Conservation (phyloP, 1,140 invertebrate genomes). For the Heliconius nattereri region DNA sequence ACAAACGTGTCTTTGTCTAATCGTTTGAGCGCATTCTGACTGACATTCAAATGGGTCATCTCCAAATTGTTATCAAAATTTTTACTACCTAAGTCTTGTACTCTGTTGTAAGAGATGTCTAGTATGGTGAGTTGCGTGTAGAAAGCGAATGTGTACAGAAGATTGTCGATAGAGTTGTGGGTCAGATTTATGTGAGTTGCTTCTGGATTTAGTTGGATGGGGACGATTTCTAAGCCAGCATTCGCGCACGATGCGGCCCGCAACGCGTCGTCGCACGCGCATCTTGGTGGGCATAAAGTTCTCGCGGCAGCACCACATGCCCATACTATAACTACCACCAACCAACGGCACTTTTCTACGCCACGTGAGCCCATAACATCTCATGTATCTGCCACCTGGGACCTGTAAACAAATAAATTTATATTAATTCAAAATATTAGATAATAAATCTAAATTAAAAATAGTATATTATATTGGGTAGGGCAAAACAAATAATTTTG, state of each 20-base stretch:
- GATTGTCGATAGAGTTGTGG: constrained; percentile 86
- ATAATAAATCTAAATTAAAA: background rate
- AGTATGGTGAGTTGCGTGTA: constrained; percentile 90
- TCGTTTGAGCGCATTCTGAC: constrained; percentile 86
- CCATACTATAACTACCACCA: constrained; percentile 72
- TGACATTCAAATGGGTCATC: constrained; percentile 88
- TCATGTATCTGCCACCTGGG: constrained; percentile 69
- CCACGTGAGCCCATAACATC: constrained; percentile 79
- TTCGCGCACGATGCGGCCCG: constrained; percentile 88
- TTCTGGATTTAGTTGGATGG: constrained; percentile 93
- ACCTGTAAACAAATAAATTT: constrained; percentile 61
- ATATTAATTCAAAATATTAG: background rate
- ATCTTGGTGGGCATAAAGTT: constrained; percentile 89
- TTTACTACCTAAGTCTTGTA: constrained; percentile 87
- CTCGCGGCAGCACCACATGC: constrained; percentile 68
- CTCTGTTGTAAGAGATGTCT: constrained; percentile 90
- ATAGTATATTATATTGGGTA: no score
- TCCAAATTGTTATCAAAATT: constrained; percentile 90
- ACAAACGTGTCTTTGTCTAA: constrained; percentile 88
- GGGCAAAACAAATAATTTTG: no score
- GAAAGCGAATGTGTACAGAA: constrained; percentile 88
- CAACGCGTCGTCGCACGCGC: constrained; percentile 90
- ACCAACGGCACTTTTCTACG: constrained; percentile 74
- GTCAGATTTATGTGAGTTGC: constrained; percentile 89
- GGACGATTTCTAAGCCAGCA: constrained; percentile 90